phyloP scores from a whole-genome alignment of 2,113 vertebrate species.

The Sterna hirundo region DNA sequence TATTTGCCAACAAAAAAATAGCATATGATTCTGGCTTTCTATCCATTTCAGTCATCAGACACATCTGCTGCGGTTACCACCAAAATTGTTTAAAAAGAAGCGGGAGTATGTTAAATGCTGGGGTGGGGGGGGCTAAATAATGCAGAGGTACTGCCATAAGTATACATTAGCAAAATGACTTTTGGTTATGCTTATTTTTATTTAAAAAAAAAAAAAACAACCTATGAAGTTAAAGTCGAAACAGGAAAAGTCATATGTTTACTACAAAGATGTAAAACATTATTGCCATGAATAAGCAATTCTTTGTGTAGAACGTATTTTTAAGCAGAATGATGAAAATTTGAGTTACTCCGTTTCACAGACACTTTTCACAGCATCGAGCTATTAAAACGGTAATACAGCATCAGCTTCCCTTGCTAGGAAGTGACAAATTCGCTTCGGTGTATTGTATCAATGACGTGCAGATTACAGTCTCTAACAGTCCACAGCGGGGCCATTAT shows the following conservation, averaged over 20 bases:
- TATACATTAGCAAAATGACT: background rate
- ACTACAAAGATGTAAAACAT: background rate
- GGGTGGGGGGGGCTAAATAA: background rate
- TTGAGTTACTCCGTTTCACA: background rate
- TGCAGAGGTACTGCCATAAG: fast-evolving
- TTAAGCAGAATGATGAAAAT: background rate
- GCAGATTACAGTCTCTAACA: background rate
- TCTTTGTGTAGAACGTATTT: background rate
- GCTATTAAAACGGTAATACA: background rate
- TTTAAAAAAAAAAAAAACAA: background rate
- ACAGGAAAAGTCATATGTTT: background rate
- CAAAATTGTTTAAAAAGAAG: background rate
- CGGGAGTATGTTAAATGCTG: background rate
- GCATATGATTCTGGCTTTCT: background rate
- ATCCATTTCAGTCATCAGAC: background rate
- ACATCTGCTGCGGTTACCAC: background rate
- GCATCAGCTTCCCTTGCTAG: background rate
- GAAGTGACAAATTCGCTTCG: background rate
- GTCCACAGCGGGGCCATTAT: background rate
- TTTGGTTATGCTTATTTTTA: background rate
- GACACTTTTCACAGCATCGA: background rate
- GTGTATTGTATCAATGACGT: background rate
- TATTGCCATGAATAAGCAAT: background rate
- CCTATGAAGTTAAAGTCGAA: background rate
- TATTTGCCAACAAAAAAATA: background rate